Conservation (phyloP, 2,113 vertebrate genomes). For the Myiagra hebetior region DNA sequence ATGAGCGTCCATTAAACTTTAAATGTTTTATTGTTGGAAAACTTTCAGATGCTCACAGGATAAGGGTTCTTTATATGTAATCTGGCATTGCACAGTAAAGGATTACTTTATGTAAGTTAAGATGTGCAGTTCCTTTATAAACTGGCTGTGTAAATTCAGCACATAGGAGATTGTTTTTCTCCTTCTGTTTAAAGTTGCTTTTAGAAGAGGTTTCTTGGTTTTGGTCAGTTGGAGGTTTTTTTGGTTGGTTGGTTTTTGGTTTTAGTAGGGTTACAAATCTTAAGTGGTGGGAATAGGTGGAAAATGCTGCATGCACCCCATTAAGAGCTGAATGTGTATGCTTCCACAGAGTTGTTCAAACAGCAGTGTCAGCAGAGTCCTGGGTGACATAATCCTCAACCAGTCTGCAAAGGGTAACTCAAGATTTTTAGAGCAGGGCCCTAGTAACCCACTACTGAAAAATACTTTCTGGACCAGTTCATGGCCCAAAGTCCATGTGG, state of each 20-base stretch:
- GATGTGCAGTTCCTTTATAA: constrained; percentile 6
- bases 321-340: background rate
- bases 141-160: background rate
- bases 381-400: background rate
- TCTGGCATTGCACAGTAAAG: background rate
- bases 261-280: background rate
- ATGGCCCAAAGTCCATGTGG: background rate
- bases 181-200: background rate
- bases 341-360: background rate
- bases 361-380: background rate
- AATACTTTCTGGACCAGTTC: background rate
- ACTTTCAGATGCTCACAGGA: constrained; percentile 17
- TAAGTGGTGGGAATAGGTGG: background rate
- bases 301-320: background rate
- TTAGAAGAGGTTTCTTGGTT: background rate
- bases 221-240: background rate
- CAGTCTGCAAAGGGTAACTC: background rate
- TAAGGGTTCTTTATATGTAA: constrained; percentile 28
- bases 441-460: background rate
- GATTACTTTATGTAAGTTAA: constrained; percentile 1
- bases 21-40: constrained; percentile 15
- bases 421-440: background rate
- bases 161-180: background rate
- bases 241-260: background rate
- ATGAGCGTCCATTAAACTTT: constrained; percentile 23